phyloP scores from a whole-genome alignment of 2,113 vertebrate genomes.

The Synchiropus splendidus region DNA sequence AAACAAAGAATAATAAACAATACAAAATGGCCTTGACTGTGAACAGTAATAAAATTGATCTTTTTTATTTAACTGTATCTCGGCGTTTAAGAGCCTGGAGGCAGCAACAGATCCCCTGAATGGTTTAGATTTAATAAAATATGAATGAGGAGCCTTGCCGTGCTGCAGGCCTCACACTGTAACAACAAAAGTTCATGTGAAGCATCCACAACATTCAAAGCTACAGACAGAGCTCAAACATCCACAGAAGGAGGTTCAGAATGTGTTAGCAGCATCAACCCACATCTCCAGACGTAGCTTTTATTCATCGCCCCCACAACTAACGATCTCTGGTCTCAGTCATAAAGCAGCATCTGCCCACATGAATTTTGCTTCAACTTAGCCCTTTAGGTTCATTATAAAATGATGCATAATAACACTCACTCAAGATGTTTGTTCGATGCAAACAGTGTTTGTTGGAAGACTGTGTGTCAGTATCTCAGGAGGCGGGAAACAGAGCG shows the following conservation, averaged over 20 bases:
- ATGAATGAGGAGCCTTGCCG: slow-evolving; percentile 13
- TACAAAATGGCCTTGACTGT: too few species aligned
- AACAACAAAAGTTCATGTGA: background rate
- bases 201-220: slow-evolving; percentile 5
- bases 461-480: background rate
- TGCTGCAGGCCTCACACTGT: slow-evolving; percentile 8
- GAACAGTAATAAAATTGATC: too few species aligned
- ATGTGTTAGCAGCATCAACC: slow-evolving; percentile 31
- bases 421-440: slow-evolving; percentile 11
- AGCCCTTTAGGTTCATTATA: too few species aligned
- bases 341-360: too few species aligned
- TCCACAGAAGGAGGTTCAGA: background rate
- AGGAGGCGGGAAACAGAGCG: slow-evolving; percentile 9
- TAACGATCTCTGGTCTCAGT: slow-evolving; percentile 41
- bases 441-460: slow-evolving; percentile 22
- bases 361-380: too few species aligned
- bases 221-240: slow-evolving; percentile 1
- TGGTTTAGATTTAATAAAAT: slow-evolving; percentile 20
- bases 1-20: too few species aligned
- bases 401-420: too few species aligned
- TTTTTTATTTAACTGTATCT: too few species aligned
- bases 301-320: slow-evolving; percentile 49
- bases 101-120: slow-evolving; percentile 6
- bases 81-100: slow-evolving; percentile 2
- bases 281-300: slow-evolving; percentile 37